Evolutionary conservation across 2,797 vertebrate species (phyloP).

Genomic region (Onychomys leucogaster): DNA sequence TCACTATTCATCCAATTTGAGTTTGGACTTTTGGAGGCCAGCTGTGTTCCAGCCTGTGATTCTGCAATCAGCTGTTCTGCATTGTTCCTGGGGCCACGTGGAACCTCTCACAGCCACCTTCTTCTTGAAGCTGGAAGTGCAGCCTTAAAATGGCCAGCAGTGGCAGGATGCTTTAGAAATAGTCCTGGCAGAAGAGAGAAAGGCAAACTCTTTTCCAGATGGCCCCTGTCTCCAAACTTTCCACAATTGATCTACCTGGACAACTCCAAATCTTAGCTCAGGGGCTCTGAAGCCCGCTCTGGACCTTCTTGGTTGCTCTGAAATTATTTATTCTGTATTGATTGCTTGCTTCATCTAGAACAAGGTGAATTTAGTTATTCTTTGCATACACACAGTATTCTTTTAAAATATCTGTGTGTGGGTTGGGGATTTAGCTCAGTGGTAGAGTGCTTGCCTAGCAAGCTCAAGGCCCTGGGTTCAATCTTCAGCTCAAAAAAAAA

Average conservation of each 20-base stretch:
- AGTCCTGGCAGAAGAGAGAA: background rate
- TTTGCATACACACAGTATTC: background rate
- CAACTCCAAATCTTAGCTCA: background rate
- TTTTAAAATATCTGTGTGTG: constrained; percentile 31
- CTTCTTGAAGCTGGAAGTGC: background rate
- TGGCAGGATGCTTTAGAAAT: background rate
- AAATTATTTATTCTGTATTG: background rate
- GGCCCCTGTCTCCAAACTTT: background rate
- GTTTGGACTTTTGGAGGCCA: background rate
- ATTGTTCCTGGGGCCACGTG: background rate
- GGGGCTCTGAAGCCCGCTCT: background rate
- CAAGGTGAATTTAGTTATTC: background rate
- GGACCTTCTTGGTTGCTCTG: background rate
- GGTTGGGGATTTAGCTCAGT: no score
- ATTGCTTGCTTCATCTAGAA: background rate
- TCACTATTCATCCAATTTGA: background rate
- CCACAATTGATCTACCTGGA: background rate
- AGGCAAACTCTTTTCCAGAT: background rate
- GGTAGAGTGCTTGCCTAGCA: no score
- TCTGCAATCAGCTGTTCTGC: background rate
- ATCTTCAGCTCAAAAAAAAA: no score
- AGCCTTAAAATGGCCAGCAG: background rate
- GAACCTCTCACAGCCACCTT: background rate
- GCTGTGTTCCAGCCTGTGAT: background rate
- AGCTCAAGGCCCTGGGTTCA: no score